phyloP scores from a whole-genome alignment of 2,797 vertebrate species.

The Psittacula derbiana region DNA sequence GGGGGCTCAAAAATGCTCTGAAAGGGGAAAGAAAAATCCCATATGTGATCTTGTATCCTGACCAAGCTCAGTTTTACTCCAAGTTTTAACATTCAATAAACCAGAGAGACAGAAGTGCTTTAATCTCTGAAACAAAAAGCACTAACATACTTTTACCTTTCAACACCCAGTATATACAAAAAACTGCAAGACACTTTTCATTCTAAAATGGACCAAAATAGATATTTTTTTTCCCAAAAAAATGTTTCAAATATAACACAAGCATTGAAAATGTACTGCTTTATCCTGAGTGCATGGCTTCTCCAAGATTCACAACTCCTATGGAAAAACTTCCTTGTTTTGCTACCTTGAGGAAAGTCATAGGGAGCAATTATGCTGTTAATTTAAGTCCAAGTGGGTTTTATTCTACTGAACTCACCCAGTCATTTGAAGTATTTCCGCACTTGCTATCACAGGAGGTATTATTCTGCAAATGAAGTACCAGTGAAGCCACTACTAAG shows the following conservation, averaged over 20 bases:
- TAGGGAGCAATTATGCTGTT: not conserved
- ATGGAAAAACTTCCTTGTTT: not conserved
- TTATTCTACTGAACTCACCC: not conserved
- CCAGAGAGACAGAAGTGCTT: slow-evolving; percentile 3
- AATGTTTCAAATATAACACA: not conserved
- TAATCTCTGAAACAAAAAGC: slow-evolving; percentile 4
- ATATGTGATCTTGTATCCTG: slow-evolving; percentile 28
- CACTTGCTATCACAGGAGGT: not conserved
- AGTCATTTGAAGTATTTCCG: not conserved
- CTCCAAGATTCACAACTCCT: not conserved
- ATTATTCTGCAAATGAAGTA: not conserved
- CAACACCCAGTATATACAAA: not conserved
- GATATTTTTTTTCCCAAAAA: not conserved
- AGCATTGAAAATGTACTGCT: not conserved
- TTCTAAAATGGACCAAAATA: not conserved
- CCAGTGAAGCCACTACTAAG: not conserved
- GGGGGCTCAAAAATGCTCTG: not conserved
- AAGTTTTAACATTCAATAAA: slow-evolving; percentile 17
- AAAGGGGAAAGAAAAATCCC: slow-evolving; percentile 59
- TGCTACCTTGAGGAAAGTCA: not conserved
- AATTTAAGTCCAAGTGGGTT: not conserved
- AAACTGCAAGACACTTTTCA: not conserved
- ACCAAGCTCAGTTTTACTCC: slow-evolving; percentile 25
- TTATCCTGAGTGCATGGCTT: not conserved
- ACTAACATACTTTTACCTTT: not conserved